Conservation (phyloP, 53 echinoderm and acorn worm genomes). For the Echinometra lucunter region DNA sequence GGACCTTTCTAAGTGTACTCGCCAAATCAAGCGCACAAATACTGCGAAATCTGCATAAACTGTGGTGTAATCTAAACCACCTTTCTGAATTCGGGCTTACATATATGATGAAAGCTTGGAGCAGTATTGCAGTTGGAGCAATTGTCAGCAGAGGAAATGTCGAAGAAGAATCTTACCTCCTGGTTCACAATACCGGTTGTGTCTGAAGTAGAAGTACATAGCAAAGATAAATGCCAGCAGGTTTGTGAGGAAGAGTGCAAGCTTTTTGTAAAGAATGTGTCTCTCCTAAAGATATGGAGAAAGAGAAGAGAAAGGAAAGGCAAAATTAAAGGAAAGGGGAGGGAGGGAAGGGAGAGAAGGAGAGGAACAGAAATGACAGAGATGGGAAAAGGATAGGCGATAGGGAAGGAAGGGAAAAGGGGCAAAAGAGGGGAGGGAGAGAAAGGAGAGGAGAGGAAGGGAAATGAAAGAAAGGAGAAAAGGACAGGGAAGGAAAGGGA, state of each 20-base stretch:
- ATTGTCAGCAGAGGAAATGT: too few relatives aligned
- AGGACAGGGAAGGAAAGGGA: not conserved
- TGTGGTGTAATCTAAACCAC: too few relatives aligned
- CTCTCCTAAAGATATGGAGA: not conserved
- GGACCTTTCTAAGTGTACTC: too few relatives aligned
- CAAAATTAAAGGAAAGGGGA: not conserved
- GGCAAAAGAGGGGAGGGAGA: not conserved
- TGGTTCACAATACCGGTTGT: slow-evolving; percentile 75
- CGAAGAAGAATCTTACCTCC: slow-evolving; percentile 67
- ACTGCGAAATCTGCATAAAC: too few relatives aligned
- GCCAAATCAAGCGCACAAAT: too few relatives aligned
- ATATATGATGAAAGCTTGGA: too few relatives aligned
- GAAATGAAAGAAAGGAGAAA: not conserved
- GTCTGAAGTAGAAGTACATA: slow-evolving; percentile 76
- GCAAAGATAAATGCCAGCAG: slow-evolving; percentile 62
- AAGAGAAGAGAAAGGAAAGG: not conserved
- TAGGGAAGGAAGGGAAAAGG: not conserved
- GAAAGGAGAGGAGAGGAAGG: not conserved
- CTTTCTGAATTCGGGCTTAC: too few relatives aligned
- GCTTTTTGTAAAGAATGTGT: slow-evolving; percentile 38
- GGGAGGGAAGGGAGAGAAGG: not conserved
- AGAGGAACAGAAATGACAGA: not conserved
- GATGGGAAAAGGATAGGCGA: not conserved
- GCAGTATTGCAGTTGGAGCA: too few relatives aligned
- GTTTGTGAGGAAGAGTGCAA: slow-evolving; percentile 48